Conservation (phyloP, 1,140 invertebrate species). For the Cydia amplana region DNA sequence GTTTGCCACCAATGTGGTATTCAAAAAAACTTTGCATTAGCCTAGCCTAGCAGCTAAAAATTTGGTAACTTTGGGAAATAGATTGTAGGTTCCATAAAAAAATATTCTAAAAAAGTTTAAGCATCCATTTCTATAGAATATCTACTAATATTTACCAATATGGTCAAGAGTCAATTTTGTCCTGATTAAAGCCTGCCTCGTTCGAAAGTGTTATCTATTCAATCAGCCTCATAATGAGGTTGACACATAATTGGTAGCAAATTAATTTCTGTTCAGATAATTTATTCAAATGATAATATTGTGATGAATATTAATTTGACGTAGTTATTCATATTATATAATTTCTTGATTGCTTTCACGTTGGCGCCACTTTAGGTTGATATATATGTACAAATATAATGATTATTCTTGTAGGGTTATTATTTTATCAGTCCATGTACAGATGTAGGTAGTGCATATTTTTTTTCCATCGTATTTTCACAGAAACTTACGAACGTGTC, state of each 20-base stretch:
- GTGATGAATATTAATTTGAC: background rate
- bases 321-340: background rate
- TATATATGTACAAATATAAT: background rate
- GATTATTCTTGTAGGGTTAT: background rate
- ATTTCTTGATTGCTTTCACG: slow-evolving; percentile 9
- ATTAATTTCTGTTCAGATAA: slow-evolving; percentile 3
- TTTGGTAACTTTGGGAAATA: too few relatives aligned
- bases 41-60: too few relatives aligned
- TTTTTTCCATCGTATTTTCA: too few relatives aligned
- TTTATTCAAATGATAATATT: slow-evolving; percentile 1
- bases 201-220: background rate
- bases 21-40: too few relatives aligned
- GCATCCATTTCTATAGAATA: too few relatives aligned
- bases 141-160: background rate
- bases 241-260: background rate
- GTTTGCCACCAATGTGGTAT: too few relatives aligned
- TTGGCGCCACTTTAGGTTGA: background rate
- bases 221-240: too few relatives aligned
- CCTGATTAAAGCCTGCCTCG: background rate
- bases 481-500: too few relatives aligned
- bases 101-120: too few relatives aligned
- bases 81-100: too few relatives aligned
- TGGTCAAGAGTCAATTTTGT: background rate
- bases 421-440: too few relatives aligned
- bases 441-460: too few relatives aligned